phyloP scores from a whole-genome alignment of 2,113 vertebrate genomes.

The Vidua chalybeata region DNA sequence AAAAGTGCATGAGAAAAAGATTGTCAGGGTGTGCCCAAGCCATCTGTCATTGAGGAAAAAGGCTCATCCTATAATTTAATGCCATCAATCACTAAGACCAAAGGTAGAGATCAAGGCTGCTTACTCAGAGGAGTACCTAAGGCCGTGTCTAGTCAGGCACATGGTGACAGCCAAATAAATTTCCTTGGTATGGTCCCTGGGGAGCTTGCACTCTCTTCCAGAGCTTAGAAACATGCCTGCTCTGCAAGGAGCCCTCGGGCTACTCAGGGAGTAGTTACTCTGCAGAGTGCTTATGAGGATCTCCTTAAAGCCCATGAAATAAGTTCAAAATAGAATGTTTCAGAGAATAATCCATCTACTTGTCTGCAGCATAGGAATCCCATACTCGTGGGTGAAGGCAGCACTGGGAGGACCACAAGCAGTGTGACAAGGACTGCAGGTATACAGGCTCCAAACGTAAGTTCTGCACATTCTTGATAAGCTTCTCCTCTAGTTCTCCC shows the following conservation, averaged over 20 bases:
- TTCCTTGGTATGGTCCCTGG: neutral
- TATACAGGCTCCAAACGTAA: accelerated
- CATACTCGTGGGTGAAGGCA: accelerated
- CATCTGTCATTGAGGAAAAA: neutral
- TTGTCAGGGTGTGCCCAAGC: neutral
- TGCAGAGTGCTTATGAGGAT: neutral
- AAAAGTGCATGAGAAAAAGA: neutral
- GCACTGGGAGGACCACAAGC: neutral
- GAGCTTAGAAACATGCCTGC: neutral
- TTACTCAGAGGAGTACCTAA: neutral
- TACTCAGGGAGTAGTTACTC: neutral
- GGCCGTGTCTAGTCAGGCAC: neutral
- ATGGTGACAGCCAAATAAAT: neutral
- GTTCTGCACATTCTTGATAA: neutral
- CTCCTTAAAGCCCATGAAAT: neutral
- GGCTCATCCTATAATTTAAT: neutral
- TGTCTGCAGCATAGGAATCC: neutral
- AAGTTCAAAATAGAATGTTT: neutral
- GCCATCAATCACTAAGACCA: neutral
- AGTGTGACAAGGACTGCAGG: neutral
- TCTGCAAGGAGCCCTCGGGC: neutral
- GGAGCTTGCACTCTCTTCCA: neutral
- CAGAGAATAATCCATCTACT: neutral
- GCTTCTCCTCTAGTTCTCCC: neutral
- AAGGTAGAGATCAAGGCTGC: slow-evolving; percentile 23